Evolutionary conservation across 2,113 vertebrate species (phyloP), one percentile per base, ranked within the genome.

Genomic region (Psammodynastes pulverulentus): DNA sequence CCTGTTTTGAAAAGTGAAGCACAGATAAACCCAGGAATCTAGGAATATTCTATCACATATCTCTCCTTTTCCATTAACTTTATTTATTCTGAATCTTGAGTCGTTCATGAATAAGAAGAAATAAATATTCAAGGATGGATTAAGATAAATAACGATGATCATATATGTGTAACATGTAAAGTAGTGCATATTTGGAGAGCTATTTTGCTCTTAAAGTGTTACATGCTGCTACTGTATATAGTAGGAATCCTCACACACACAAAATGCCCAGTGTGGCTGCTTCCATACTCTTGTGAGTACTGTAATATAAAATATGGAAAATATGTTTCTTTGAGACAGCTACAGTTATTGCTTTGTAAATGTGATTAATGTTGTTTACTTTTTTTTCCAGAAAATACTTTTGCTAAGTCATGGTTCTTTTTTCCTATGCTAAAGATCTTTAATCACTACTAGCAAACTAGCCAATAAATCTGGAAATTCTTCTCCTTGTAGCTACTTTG

Each of bases 361-460:
- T 43, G 17, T 91, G 90, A 91, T 91, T 51, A 62, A 91, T 87
- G 85, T 45, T 67, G 43, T 67, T 91, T 51, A 43, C 29, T 34
- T 67, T 39, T 87, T 49, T 84, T 84, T 51, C 15, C 2, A 39
- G 54, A 62, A 62, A 48, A 49, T 45, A 51, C 19, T 67, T 67
- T 67, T 91, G 54, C 29, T 26, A 67, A 87, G 56, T 67, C 85
- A 87, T 51, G 90, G 86, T 86, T 86, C 52, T n/a, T 91, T 48
- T 89, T 85, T 46, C 79, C 51, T 54, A 26, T 85, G 79, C 52
- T 90, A 46, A 91, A 91, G 39, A 46, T 26, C 39, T 91, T 86
- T 85, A 85, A 91, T 86, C 86, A 87, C 13, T 87, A 49, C 58
- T 91, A 52, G 56, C 51, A 72, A 72, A 87, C 29, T 48, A 88